Evolutionary conservation across 2,113 vertebrate genomes (phyloP).

Genomic region (Heptranchias perlo): DNA sequence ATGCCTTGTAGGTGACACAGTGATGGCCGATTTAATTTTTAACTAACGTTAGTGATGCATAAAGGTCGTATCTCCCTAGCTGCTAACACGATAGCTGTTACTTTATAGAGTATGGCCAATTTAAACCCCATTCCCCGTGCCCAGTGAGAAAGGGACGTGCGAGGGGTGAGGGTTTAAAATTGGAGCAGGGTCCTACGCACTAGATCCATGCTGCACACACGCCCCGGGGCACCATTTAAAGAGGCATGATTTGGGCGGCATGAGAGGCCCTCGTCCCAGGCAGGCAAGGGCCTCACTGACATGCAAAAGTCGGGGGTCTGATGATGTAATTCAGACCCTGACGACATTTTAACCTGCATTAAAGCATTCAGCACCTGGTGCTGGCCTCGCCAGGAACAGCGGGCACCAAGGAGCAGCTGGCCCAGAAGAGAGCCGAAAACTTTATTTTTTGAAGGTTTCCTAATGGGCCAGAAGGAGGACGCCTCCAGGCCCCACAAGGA

Average conservation of each 20-base stretch:
- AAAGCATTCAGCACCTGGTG: no score
- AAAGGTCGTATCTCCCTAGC: not conserved
- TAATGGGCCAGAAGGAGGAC: no score
- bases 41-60: no score
- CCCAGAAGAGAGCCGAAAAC: not conserved
- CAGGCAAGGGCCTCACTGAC: not conserved
- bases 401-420: no score
- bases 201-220: no score
- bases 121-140: not conserved
- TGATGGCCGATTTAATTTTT: no score
- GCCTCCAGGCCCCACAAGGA: no score
- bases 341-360: not conserved
- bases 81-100: not conserved
- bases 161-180: not conserved
- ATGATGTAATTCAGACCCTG: not conserved
- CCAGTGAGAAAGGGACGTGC: not conserved
- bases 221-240: no score
- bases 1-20: no score
- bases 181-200: not conserved
- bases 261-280: not conserved
- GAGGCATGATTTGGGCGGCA: no score
- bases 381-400: no score
- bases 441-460: no score
- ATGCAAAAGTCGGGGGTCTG: not conserved
- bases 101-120: not conserved